These are phyloP conservation scores for Bugula neritina DNA, from an alignment of 2,888 invertebrate species.

Conservation along the genomic window DNA sequence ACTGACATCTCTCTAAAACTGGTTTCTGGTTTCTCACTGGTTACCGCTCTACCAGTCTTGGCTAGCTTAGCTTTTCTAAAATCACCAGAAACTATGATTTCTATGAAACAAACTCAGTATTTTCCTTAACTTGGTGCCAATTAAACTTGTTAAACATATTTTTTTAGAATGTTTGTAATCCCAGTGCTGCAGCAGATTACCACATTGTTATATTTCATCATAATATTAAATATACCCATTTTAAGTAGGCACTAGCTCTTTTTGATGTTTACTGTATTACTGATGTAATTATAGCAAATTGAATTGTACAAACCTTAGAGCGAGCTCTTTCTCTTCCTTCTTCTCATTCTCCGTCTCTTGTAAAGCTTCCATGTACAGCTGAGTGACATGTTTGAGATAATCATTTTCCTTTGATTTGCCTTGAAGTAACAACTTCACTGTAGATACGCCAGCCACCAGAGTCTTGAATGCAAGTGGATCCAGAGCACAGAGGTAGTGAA, in stretches of 20 bases:
- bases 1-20: constrained; percentile 13
- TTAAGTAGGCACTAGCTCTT: no score
- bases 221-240: no score
- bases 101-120: no score
- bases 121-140: no score
- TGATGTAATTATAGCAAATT: no score
- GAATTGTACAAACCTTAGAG: not conserved
- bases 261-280: no score
- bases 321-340: not conserved
- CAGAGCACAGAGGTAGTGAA: constrained; percentile 5
- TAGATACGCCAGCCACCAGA: not conserved
- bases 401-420: not conserved
- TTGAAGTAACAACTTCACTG: not conserved
- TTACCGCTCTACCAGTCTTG: not conserved
- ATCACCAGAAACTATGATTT: no score
- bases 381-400: not conserved
- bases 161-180: no score
- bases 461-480: constrained; percentile 5
- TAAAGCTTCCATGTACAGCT: not conserved
- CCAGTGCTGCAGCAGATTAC: no score
- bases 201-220: no score
- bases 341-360: not conserved
- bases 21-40: not conserved
- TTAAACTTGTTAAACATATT: no score
- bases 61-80: not conserved